Evolutionary conservation across 2,888 invertebrate genomes (phyloP), one percentile per base, ranked within the genome.

Genomic region (Meloe dianella): DNA sequence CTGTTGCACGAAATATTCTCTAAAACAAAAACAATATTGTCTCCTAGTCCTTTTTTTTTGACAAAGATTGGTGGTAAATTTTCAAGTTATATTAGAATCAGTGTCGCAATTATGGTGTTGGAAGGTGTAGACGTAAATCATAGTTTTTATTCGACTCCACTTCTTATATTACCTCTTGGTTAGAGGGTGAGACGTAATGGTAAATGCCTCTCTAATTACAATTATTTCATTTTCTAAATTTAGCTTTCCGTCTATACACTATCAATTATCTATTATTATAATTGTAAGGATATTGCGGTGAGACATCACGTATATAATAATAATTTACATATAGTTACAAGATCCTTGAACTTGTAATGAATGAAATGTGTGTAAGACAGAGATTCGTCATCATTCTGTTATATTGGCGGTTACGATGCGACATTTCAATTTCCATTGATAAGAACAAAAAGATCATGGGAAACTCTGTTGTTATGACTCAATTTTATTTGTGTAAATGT

Each of bases 281-380:
- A 6, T 47, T 47, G 9, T 47, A 47, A 47, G 67, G 67, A 67
- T 64, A 30, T 67, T 67, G 67, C 61, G 67, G 67, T 51, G 67
- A 60, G 67, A 67, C 67, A 67, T 67, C 67, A 67, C 64, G 67
- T 67, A n/a, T n/a, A n/a, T n/a, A n/a, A 67, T 64, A 17, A 61
- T 60, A 17, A 47, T 47, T 47, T 20, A 47, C 47, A 47, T 47
- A 35, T 29, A 10, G 30, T 20, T 20, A 56, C 38, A 35, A 17
- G 24, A 35, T 29, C 67, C 64, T 61, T 67, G 67, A 67, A 67
- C 67, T 67, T 67, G 64, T 20, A 35, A 63, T 66, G 66, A 47
- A 47, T 47, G 47, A 20, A 47, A 47, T 47, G 14, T 38, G 47
- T 47, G 17, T 17, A 47, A 47, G 0, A 20, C 20, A 38, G 14